Evolutionary conservation across 2,797 vertebrate genomes (phyloP).

Genomic region (Aselliscus stoliczkanus): DNA sequence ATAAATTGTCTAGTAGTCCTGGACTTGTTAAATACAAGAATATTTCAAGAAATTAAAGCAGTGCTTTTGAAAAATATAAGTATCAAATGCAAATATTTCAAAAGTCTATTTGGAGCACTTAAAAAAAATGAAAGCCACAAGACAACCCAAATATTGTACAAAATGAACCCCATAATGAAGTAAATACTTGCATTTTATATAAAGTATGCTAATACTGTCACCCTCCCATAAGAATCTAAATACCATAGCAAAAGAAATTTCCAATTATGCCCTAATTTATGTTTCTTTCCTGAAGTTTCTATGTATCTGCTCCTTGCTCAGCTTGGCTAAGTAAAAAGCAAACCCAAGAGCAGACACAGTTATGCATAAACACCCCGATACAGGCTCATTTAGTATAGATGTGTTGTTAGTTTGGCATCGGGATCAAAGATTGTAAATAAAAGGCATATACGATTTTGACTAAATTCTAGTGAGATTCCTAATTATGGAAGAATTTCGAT

Average conservation of each 20-base stretch:
- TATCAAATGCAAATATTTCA: slow-evolving; percentile 36
- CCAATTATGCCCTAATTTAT: not conserved
- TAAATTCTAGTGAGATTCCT: not conserved
- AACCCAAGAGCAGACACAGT: not conserved
- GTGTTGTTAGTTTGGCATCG: not conserved
- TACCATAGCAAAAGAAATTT: slow-evolving; percentile 82
- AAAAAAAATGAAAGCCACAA: not conserved
- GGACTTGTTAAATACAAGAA: not conserved
- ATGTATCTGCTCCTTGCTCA: not conserved
- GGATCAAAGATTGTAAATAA: not conserved
- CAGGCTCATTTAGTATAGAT: not conserved
- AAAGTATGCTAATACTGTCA: slow-evolving; percentile 76
- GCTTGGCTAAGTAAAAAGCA: slow-evolving; percentile 39
- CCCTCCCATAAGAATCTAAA: slow-evolving; percentile 76
- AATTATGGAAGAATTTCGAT: not conserved
- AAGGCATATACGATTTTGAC: not conserved
- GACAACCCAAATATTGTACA: not conserved
- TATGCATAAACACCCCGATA: not conserved
- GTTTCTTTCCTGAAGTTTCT: slow-evolving; percentile 16
- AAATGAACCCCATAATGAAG: not conserved
- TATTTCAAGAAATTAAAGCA: not conserved
- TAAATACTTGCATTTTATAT: slow-evolving; percentile 76
- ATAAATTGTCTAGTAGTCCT: not conserved
- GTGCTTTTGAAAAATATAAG: not conserved
- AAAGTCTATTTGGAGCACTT: not conserved